Percentiles rank a stretch among this genome's conserved stretches.
phyloP scores from a whole-genome alignment of 35 echinoderm and acorn worm species.

The Ophiothrix spiculata region DNA sequence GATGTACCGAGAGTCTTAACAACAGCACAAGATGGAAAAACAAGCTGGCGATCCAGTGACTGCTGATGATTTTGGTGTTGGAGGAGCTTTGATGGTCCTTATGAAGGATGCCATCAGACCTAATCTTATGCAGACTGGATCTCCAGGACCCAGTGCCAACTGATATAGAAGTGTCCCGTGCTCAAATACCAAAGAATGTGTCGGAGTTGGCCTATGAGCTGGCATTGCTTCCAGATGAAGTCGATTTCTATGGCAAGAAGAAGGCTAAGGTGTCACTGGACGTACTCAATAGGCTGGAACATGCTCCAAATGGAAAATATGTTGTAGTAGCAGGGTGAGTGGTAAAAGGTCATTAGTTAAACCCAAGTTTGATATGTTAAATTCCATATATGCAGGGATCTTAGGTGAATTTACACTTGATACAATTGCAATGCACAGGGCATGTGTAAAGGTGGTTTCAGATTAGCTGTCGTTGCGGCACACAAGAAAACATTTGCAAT shows the following conservation, averaged over 20 bases:
- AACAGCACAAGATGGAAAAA: no score
- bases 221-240: slow-evolving; percentile 76
- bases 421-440: no score
- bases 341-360: no score
- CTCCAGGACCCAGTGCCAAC: slow-evolving; percentile 57
- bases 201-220: slow-evolving; percentile 87
- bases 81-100: slow-evolving; percentile 85
- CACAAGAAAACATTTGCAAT: no score
- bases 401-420: no score
- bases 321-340: slow-evolving; percentile 92
- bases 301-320: slow-evolving; percentile 78
- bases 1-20: no score
- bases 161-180: slow-evolving; percentile 88
- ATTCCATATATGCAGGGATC: no score
- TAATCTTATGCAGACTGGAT: slow-evolving; percentile 85
- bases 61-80: slow-evolving; percentile 85
- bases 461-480: no score
- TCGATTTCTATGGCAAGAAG: slow-evolving; percentile 95
- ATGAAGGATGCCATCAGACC: slow-evolving; percentile 98
- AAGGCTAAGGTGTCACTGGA: slow-evolving; percentile 89
- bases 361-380: no score
- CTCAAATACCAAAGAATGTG: slow-evolving; percentile 91
- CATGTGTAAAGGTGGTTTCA: no score
- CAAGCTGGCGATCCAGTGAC: slow-evolving; percentile 82
- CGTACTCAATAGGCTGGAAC: slow-evolving; percentile 69